These are phyloP conservation scores for Tyrannus savana DNA, from an alignment of 2,113 vertebrate species.

Conservation along the genomic window DNA sequence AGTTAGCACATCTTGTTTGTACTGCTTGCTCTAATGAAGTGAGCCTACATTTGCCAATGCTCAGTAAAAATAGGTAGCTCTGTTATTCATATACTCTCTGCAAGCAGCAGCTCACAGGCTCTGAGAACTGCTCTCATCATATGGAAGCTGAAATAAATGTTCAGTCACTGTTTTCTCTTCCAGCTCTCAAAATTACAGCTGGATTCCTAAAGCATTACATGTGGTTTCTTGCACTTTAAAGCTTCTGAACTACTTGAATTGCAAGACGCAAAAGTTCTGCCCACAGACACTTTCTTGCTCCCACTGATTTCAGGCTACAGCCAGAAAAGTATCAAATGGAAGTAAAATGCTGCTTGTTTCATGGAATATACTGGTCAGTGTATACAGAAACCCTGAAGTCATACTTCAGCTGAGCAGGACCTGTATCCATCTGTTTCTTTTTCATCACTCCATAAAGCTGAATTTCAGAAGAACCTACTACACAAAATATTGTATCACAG, in stretches of 20 bases:
- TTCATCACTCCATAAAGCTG: not conserved
- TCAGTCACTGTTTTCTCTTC: not conserved
- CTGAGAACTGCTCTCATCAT: not conserved
- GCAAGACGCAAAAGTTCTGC: conserved; percentile 10
- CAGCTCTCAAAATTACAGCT: conserved; percentile 31
- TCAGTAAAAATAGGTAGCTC: not conserved
- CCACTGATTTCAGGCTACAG: not conserved
- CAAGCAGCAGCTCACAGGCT: not conserved
- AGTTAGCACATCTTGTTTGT: not conserved
- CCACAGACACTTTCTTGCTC: conserved; percentile 8
- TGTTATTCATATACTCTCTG: not conserved
- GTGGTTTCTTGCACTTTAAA: conserved; percentile 39
- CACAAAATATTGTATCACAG: not conserved
- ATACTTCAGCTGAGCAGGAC: not conserved
- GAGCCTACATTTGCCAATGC: not conserved
- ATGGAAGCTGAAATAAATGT: not conserved
- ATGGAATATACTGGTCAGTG: not conserved
- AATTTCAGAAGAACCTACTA: not conserved
- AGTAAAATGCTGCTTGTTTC: not conserved
- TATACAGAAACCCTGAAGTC: not conserved
- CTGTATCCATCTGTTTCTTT: not conserved
- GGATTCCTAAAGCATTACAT: conserved; percentile 17
- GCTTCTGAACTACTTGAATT: conserved; percentile 40
- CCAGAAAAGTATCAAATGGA: not conserved
- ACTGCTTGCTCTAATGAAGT: not conserved